Percentiles rank a stretch among this genome's conserved stretches.
These are phyloP conservation scores for Rallus limicola DNA, from an alignment of 2,113 vertebrate species.

Conservation along the genomic window DNA sequence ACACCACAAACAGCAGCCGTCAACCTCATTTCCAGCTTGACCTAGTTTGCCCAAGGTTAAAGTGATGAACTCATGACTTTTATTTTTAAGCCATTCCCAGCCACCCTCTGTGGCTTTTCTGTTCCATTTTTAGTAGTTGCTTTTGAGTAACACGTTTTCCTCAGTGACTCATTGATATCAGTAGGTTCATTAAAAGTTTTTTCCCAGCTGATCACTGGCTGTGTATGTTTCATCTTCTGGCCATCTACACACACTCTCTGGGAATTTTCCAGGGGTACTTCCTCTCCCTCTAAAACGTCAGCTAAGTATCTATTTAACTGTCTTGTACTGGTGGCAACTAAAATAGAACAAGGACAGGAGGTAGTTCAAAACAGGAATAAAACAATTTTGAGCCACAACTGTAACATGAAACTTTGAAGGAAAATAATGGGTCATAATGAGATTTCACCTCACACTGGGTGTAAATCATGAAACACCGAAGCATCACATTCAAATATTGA, in stretches of 20 bases:
- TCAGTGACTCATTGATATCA: neutral
- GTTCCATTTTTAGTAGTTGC: neutral
- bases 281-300: neutral
- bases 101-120: neutral
- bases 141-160: neutral
- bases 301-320: neutral
- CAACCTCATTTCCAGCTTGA: neutral
- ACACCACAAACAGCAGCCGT: neutral
- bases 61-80: neutral
- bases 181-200: neutral
- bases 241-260: rapidly evolving
- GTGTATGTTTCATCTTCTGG: neutral
- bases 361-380: neutral
- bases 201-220: neutral
- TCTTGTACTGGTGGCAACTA: neutral
- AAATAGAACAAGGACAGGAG: neutral
- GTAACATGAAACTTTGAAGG: neutral
- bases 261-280: neutral
- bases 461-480: neutral
- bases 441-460: neutral
- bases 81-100: neutral
- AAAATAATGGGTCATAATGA: neutral
- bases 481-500: neutral
- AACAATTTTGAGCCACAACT: neutral
- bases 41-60: neutral